These are phyloP conservation scores for Anomalospiza imberbis DNA, from an alignment of 2,797 vertebrate species.

Conservation along the genomic window DNA sequence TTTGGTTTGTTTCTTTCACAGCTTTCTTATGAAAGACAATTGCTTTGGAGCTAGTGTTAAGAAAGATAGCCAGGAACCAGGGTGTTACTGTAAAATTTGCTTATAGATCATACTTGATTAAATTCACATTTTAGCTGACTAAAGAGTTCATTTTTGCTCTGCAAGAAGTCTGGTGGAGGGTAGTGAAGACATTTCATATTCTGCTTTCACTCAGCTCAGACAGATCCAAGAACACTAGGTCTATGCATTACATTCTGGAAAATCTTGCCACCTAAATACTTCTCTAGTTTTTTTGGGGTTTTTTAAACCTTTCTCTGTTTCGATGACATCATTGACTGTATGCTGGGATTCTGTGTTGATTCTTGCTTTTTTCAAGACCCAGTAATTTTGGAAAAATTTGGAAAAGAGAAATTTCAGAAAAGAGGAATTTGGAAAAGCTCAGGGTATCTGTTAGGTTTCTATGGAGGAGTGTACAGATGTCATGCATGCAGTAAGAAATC, in stretches of 20 bases:
- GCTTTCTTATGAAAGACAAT: background rate
- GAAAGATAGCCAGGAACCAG: background rate
- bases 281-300: background rate
- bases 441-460: background rate
- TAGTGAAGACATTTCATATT: background rate
- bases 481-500: background rate
- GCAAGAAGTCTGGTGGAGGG: background rate
- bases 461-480: background rate
- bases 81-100: background rate
- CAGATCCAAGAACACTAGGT: background rate
- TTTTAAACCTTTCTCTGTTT: background rate
- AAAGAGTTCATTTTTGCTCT: background rate
- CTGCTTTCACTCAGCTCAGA: background rate
- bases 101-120: background rate
- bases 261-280: background rate
- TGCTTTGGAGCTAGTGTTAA: background rate
- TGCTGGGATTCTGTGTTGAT: background rate
- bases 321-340: background rate
- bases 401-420: background rate
- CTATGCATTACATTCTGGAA: background rate
- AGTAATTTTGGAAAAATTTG: background rate
- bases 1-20: background rate
- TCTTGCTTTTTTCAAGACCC: background rate
- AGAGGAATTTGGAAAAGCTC: background rate
- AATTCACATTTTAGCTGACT: background rate